Conservation (phyloP, 2,888 invertebrate genomes). For the Drosophila parthenogenetica region DNA sequence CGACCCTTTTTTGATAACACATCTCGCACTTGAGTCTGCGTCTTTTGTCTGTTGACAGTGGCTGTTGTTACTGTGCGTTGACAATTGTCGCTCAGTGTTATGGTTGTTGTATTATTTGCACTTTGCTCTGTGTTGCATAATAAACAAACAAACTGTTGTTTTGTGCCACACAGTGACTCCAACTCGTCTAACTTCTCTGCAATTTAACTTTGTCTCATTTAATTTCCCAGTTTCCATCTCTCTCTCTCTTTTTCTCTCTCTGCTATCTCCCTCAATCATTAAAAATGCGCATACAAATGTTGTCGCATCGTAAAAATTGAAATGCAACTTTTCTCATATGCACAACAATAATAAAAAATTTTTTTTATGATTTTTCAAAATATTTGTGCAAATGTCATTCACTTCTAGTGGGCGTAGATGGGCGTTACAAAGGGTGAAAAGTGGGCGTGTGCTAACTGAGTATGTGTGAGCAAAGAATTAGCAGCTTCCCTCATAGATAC, state of each 20-base stretch:
- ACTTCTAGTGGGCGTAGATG: slow-evolving; percentile 31
- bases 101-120: slow-evolving; percentile 54
- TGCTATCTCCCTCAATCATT: neutral
- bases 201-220: slow-evolving; percentile 60
- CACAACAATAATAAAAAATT: slow-evolving; percentile 29
- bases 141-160: slow-evolving; percentile 39
- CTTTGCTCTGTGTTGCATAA: slow-evolving; percentile 73
- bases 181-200: slow-evolving; percentile 30
- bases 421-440: neutral
- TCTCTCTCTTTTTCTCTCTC: slow-evolving; percentile 3
- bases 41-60: slow-evolving; percentile 41
- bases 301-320: slow-evolving; percentile 41
- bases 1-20: slow-evolving; percentile 29
- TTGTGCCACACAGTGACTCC: slow-evolving; percentile 5
- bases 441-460: neutral
- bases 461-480: slow-evolving; percentile 48
- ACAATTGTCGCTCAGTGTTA: slow-evolving; percentile 31
- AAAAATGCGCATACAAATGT: slow-evolving; percentile 20
- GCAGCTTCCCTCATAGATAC: slow-evolving; percentile 43
- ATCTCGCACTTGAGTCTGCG: slow-evolving; percentile 26
- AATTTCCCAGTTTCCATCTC: slow-evolving; percentile 51
- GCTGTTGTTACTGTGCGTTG: slow-evolving; percentile 31
- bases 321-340: slow-evolving; percentile 48
- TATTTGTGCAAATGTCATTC: slow-evolving; percentile 69
- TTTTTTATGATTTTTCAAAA: slow-evolving; percentile 34